Base-by-base conservation (phyloP, 2,888 invertebrate species). In the Rotaria magnacalcarata region DNA sequence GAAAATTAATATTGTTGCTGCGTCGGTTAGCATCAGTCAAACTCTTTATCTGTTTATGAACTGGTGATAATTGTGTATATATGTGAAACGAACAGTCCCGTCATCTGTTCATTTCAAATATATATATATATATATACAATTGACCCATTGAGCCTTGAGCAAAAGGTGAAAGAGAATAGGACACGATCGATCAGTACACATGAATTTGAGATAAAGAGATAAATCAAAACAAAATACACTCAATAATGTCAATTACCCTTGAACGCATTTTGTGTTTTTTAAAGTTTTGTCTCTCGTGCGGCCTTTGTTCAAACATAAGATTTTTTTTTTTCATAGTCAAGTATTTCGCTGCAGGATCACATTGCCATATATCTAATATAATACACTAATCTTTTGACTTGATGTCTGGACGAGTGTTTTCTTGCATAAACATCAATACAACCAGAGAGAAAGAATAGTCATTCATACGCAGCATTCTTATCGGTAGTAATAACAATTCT, bases 71-170 rank as follows among this genome's bases (percentile, higher is more conserved):
- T 58, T 58, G 58, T 58, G 58, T 58, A n/a, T 58, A 58, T 58
- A 58, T 58, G 58, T 58, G 58, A 58, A 58, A 58, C 2, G 6
- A 58, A 6, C 58, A 58, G 58, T 24, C 58, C 11, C 58, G 58
- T 58, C 58, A 58, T 58, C 58, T 58, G 58, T 58, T 58, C 58
- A 58, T 58, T 58, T 58, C 58, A 58, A 58, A 58, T 58, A 58
- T 58, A 58, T 58, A 58, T 52, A 52, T 52, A 52, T 52, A 52
- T 10, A 52, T 52, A 52, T 24, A 58, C 58, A 58, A n/a, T n/a
- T 58, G 58, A 58, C 58, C 58, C 24, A 24, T 58, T 58, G n/a
- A 58, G 58, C 58, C n/a, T 58, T 10, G 24, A 58, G 58, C n/a
- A 58, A 58, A 58, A 58, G 58, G 58, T 58, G 58, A 58, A 24